These are phyloP conservation scores for Anseranas semipalmata DNA, from an alignment of 2,113 vertebrate genomes.

Conservation along the genomic window DNA sequence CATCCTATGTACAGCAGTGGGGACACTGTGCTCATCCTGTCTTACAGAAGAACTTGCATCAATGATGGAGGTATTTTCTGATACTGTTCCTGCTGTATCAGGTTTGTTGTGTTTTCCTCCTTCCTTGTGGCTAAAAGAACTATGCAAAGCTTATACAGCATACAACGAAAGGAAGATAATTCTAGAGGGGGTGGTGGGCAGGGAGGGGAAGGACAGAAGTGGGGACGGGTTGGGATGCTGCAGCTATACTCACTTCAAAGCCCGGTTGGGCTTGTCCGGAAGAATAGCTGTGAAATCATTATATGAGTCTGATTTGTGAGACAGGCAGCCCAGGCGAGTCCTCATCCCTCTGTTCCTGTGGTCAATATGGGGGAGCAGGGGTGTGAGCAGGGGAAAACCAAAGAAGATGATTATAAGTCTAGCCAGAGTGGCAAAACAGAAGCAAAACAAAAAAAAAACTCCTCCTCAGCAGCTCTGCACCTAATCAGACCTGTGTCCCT, in stretches of 20 bases:
- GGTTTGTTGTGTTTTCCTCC: neutral
- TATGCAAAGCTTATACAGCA: neutral
- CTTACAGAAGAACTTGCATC: accelerated
- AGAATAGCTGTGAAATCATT: slow-evolving; percentile 95
- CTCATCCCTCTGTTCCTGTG: slow-evolving; percentile 91
- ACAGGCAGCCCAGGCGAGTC: slow-evolving; percentile 95
- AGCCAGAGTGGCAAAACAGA: neutral
- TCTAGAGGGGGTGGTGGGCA: neutral
- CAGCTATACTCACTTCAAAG: slow-evolving; percentile 88
- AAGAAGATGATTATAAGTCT: slow-evolving; percentile 29
- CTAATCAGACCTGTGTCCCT: neutral
- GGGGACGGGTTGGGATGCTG: slow-evolving; percentile 11
- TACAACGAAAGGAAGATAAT: neutral
- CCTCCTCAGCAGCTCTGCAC: neutral
- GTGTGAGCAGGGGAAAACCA: slow-evolving; percentile 64
- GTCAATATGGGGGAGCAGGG: slow-evolving; percentile 52
- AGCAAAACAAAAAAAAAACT: neutral
- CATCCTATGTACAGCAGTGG: neutral
- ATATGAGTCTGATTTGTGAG: slow-evolving; percentile 96
- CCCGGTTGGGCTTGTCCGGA: slow-evolving; percentile 88
- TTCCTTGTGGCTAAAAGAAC: neutral
- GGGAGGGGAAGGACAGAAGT: neutral
- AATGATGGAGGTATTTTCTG: neutral
- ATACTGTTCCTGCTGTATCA: neutral
- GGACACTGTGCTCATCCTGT: neutral